Evolutionary conservation across 35 echinoderm and acorn worm genomes (phyloP), one percentile per base, ranked within the genome.

Genomic region (Holothuria glaberrima): DNA sequence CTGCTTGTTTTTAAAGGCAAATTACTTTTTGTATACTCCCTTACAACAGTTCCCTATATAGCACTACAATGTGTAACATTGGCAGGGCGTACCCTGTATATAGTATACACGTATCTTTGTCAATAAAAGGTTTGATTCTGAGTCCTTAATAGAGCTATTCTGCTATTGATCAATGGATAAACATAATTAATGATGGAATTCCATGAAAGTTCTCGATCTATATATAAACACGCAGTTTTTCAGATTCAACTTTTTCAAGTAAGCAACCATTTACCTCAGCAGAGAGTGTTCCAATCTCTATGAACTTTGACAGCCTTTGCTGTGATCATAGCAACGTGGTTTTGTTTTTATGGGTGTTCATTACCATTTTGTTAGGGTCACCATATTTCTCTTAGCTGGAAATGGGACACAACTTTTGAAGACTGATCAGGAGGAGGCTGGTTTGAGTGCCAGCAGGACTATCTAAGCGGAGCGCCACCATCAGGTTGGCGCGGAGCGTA

Each of bases 291-390:
- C 71, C 71, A 35, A 6, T 35, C 31, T 33, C 71, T 7, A 9
- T 16, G 12, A 75, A 45, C 36, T 32, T 75, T 75, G 28, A 31
- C 12, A 75, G 36, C 30, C 71, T 75, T 0, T 75, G 5, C 19
- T 45, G 71, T 75, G 71, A 45, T 75, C 71, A 20, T 75, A 32
- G 29, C 6, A 33, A 75, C 71, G 31, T 75, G 12, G 71, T 75
- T 75, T 75, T 75, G 0, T 20, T 75, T 75, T 75, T 35, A 75
- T 75, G 29, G 29, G 71, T 75, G 36, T 75, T 75, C 71, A 75
- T 75, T 75, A 45, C 71, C 71, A 75, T 75, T 75, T 75, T 75
- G 36, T 75, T n/a, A n/a, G n/a, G n/a, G n/a, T n/a, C n/a, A n/a
- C n/a, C n/a, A n/a, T n/a, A n/a, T n/a, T n/a, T n/a, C n/a, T n/a